A percentile compares a stretch with the other conserved stretches of the same genome.
These are phyloP conservation scores for Ibycter americanus DNA, from an alignment of 2,797 vertebrate genomes.

Conservation along the genomic window DNA sequence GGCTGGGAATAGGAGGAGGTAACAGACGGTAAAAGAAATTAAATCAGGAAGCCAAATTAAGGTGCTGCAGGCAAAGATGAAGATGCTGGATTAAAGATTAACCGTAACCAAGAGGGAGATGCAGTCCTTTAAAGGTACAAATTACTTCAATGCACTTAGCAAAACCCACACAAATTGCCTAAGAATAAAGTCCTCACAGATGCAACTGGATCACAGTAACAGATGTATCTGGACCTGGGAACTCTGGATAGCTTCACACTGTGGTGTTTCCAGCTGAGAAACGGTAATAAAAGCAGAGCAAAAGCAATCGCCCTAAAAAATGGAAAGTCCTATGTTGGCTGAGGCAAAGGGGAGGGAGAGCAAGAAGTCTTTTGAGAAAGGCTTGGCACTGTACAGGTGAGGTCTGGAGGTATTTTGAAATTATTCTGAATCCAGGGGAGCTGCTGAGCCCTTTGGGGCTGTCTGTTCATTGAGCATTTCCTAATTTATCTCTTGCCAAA, in stretches of 20 bases:
- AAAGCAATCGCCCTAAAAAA: not conserved
- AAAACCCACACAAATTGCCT: not conserved
- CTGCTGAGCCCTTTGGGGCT: not conserved
- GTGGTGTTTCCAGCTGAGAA: not conserved
- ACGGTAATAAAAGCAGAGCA: not conserved
- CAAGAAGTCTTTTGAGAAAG: not conserved
- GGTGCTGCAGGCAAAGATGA: constrained; percentile 61
- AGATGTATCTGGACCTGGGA: not conserved
- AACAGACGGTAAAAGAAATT: constrained; percentile 65
- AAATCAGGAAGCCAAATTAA: constrained; percentile 65
- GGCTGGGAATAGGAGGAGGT: constrained; percentile 51
- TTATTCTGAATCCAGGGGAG: not conserved
- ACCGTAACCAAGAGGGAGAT: constrained; percentile 19
- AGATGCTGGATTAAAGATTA: constrained; percentile 67
- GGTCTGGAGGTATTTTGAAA: not conserved
- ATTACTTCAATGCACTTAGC: not conserved
- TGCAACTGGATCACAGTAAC: not conserved
- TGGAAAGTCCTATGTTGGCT: not conserved
- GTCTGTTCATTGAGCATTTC: not conserved
- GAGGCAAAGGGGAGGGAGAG: not conserved
- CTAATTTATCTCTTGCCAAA: not conserved
- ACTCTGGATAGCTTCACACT: not conserved
- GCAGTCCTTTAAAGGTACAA: constrained; percentile 26
- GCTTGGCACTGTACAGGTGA: not conserved
- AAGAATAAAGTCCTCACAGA: not conserved